Conservation (phyloP, 92 coral and sea anemone genomes). For the Anthopleura xanthogrammica region DNA sequence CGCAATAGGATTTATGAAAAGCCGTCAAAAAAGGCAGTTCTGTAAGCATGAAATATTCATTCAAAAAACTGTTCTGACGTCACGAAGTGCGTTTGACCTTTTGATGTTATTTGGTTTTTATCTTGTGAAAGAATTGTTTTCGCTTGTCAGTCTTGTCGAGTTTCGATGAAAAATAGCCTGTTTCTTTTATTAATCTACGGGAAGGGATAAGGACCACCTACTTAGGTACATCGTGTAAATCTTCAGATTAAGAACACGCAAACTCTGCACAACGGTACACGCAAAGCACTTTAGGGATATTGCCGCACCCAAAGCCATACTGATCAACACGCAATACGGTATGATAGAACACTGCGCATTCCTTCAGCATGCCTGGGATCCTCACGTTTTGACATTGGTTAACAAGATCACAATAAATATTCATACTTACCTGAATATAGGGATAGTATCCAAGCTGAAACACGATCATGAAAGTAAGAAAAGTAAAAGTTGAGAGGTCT, state of each 20-base stretch:
- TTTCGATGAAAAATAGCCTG: constrained; percentile 14
- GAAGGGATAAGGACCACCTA: constrained; percentile 23
- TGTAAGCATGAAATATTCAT: neutral
- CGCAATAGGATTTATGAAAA: neutral
- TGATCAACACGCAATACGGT: too few relatives aligned
- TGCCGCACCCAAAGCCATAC: too few relatives aligned
- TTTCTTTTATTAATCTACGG: constrained; percentile 5
- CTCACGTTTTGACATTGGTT: too few relatives aligned
- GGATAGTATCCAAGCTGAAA: neutral
- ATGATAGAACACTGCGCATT: too few relatives aligned
- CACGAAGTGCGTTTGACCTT: neutral
- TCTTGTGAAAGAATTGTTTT: neutral
- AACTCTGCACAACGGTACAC: neutral
- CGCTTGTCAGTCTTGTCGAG: constrained; percentile 22
- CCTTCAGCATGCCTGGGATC: too few relatives aligned
- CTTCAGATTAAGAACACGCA: neutral
- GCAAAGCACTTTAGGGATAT: neutral
- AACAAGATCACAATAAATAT: neutral
- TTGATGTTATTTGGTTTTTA: neutral
- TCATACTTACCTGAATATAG: neutral
- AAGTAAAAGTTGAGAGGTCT: neutral
- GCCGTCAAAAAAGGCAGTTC: neutral
- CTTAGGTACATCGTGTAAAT: neutral
- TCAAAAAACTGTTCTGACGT: neutral
- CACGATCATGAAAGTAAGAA: neutral